Conservation (phyloP, 1,140 invertebrate species). For the Dendroctonus ponderosae region DNA sequence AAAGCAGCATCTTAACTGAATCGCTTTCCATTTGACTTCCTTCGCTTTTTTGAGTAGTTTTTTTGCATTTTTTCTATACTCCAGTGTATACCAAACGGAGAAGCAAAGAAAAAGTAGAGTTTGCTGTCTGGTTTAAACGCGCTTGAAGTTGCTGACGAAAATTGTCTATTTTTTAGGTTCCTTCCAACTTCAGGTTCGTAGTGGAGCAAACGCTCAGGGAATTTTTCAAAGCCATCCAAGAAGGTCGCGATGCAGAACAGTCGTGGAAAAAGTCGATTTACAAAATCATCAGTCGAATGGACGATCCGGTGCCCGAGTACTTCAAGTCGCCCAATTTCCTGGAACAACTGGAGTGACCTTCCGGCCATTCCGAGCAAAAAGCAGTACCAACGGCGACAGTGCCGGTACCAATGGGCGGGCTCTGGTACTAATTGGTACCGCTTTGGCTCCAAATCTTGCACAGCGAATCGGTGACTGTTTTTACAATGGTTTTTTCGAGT, state of each 20-base stretch:
- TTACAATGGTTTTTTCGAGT: conserved; percentile 39
- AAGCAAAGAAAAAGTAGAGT: no score
- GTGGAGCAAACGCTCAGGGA: conserved; percentile 96
- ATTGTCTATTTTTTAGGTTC: conserved; percentile 71
- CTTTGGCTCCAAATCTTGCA: conserved; percentile 5
- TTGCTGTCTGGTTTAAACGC: no score
- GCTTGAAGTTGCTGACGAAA: no score
- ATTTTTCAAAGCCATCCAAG: conserved; percentile 97
- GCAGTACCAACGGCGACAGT: conserved; percentile 24
- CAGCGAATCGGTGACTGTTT: conserved; percentile 49
- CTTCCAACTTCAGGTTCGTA: conserved; percentile 93
- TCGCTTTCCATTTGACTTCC: no score
- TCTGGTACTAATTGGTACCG: conserved; percentile 16
- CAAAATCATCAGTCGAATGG: conserved; percentile 98
- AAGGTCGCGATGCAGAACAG: conserved; percentile 94
- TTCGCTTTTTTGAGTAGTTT: no score
- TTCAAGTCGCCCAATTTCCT: conserved; percentile 99
- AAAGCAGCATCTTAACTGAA: no score
- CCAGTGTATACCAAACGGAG: no score
- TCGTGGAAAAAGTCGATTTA: conserved; percentile 99
- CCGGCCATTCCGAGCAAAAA: conserved; percentile 35
- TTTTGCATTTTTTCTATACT: no score
- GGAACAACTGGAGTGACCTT: conserved; percentile 91
- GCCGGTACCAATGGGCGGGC: conserved; percentile 8
- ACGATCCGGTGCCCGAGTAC: conserved; percentile 98